Evolutionary conservation across 2,113 vertebrate genomes (phyloP), one percentile per base, ranked within the genome.

Genomic region (Toxostoma redivivum): DNA sequence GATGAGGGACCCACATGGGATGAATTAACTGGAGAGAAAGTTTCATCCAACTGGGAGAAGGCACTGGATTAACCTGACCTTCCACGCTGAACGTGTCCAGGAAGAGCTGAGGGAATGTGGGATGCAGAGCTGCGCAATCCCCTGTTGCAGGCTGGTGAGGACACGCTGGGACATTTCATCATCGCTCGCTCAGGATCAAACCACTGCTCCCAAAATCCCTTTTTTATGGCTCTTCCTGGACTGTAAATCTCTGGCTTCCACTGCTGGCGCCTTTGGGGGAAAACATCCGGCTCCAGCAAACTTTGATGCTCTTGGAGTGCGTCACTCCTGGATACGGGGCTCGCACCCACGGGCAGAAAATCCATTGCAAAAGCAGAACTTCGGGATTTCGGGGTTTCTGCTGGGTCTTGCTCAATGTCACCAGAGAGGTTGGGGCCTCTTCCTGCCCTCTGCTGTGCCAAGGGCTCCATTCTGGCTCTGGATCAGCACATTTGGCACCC

Each of bases 1-100:
- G 23, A 2, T 3, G 11, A 58, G 56, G 61, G 56, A 51, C 7
- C 30, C 11, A 0, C 4, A 0, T 0, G 1, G 47, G 71, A 4
- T 24, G 42, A 1, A 0, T 7, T 2, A 6, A 12, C 7, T 0
- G 3, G 25, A 38, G n/a, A 50, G 56, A 51, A 61, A 2, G 37
- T 40, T 1, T 10, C 54, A 15, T 23, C 80, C 57, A 1, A 0
- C 22, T 6, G 69, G 77, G 65, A 45, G 37, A 48, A 38, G 23
- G 10, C 8, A 0, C 3, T 2, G 61, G 57, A 6, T 5, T 3
- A 40, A 48, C 10, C 56, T 1, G 40, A 44, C 37, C 44, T 53
- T 12, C 14, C 47, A 23, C 8, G 3, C 2, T 0, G 57, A 1
- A 7, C 0, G 12, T 12, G 66, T 13, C 38, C 61, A 2, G 56